Evolutionary conservation across 2,797 vertebrate species (phyloP).

Genomic region (Sebastes jordani): DNA sequence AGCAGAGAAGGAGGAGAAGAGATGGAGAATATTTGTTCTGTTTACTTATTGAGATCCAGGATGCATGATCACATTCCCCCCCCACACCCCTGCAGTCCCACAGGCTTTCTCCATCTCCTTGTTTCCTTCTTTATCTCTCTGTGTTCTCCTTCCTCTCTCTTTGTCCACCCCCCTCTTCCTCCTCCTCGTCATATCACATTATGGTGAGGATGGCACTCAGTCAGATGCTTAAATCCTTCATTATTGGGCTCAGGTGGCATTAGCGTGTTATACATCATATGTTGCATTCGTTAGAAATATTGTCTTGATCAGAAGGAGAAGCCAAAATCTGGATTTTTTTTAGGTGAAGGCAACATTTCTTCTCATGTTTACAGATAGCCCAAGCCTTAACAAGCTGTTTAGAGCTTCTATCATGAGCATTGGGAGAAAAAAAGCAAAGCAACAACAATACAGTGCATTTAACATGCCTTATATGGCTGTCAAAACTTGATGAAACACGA

Average conservation of each 20-base stretch:
- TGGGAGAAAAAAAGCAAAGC: neutral
- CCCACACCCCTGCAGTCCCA: slow-evolving; percentile 22
- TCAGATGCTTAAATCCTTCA: slow-evolving; percentile 52
- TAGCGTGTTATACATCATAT: slow-evolving; percentile 28
- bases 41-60: slow-evolving; percentile 75
- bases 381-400: slow-evolving; percentile 22
- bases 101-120: slow-evolving; percentile 33
- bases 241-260: slow-evolving; percentile 31
- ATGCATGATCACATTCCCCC: slow-evolving; percentile 56
- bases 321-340: slow-evolving; percentile 21
- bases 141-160: slow-evolving; percentile 24
- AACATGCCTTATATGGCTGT: neutral
- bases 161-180: neutral
- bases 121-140: slow-evolving; percentile 36
- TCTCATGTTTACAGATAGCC: neutral
- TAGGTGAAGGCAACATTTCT: neutral
- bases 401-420: neutral
- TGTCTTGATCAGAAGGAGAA: neutral
- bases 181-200: slow-evolving; percentile 32
- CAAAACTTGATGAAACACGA: slow-evolving; percentile 11
- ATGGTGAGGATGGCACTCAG: slow-evolving; percentile 31
- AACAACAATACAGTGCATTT: slow-evolving; percentile 7
- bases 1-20: slow-evolving; percentile 51
- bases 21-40: slow-evolving; percentile 69
- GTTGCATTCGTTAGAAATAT: slow-evolving; percentile 5